Evolutionary conservation across 53 echinoderm and acorn worm species (phyloP), one percentile per base, ranked within the genome.

Genomic region (Arbacia lixula): DNA sequence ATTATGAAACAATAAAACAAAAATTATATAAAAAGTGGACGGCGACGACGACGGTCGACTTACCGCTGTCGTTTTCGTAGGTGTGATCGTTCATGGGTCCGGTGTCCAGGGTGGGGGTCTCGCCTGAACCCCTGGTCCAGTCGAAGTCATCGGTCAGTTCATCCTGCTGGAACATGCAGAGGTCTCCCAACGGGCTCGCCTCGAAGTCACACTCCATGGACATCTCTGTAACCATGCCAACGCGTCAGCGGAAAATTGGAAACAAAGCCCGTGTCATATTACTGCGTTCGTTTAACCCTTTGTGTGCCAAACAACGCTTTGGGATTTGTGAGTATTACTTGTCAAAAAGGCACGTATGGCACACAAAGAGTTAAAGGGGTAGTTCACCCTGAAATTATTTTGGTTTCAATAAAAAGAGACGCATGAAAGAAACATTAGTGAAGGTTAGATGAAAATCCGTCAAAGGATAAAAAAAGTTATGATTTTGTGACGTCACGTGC

Each of bases 51-150:
- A 29, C 19, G 4, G 64, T 29, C 20, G 14, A 27, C 72, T 66
- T n/a, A 84, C 85, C 92, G 40, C 83, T 21, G 0, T 61, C 84
- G n/a, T 95, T 88, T 24, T 34, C 64, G 20, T 69, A 62, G 66
- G 93, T 93, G 71, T 88, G 89, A 67, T 95, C 95, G 80, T 19
- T 58, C 1, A 89, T 53, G 2, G 95, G 95, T 21, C 95, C 95
- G 6, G 95, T 95, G 86, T 89, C 95, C 4, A 95, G 87, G 53
- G 95, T 72, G 68, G 93, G 95, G 33, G 95, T 95, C 62, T 89
- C 93, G 39, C 95, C 95, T n/a, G 78, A 68, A 61, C 91, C 86
- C 46, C 86, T 83, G 5, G 87, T 91, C 95, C 95, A 95, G 74
- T 95, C 93, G 85, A 95, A 95, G 46, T 95, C 86, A 29, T 94